Conservation (phyloP, 2,888 invertebrate species). For the Coecobrya sp. region DNA sequence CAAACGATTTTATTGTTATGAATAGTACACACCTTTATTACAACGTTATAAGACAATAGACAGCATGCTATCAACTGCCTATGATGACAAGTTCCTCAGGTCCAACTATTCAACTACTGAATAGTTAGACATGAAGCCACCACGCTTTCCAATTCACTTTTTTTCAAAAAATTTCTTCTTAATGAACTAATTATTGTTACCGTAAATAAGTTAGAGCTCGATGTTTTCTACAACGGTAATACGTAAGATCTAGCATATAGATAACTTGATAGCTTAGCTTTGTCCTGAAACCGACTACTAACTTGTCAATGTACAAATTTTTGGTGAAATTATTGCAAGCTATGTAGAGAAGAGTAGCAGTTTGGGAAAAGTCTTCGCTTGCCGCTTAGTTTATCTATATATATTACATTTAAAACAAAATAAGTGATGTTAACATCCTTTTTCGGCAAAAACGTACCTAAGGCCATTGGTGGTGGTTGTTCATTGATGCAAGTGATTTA, state of each 20-base stretch:
- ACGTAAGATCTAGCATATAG: not conserved
- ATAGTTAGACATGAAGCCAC: not conserved
- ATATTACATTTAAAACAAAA: not conserved
- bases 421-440: not conserved
- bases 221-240: not conserved
- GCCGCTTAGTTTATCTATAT: not conserved
- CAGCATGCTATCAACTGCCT: too few relatives aligned
- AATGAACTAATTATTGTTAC: slow-evolving; percentile 66
- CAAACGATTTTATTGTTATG: too few relatives aligned
- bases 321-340: not conserved
- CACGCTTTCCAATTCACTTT: slow-evolving; percentile 16
- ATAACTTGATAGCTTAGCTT: not conserved
- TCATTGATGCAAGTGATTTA: not conserved
- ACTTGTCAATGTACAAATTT: not conserved
- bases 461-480: not conserved
- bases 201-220: slow-evolving; percentile 13
- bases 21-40: too few relatives aligned
- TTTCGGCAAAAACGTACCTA: not conserved
- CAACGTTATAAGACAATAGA: too few relatives aligned
- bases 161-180: slow-evolving; percentile 43
- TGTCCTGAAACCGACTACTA: not conserved
- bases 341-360: not conserved
- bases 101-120: not conserved
- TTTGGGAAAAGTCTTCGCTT: not conserved
- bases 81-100: not conserved